Evolutionary conservation across 2,888 invertebrate species (phyloP), one percentile per base, ranked within the genome.

Genomic region (Aspidiotus destructor): DNA sequence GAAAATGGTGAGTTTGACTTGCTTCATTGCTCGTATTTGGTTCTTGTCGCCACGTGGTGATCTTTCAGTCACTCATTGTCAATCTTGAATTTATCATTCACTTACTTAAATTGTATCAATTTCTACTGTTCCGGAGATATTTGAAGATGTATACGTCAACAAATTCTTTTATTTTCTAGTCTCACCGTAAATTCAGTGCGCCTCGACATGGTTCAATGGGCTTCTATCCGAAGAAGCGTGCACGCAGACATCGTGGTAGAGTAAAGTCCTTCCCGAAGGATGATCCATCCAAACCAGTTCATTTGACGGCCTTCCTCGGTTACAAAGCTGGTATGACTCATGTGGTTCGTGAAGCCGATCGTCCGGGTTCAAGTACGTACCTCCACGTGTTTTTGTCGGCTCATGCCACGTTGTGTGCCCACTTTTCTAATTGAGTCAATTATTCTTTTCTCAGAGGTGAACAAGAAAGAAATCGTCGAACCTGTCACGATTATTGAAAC

Each of bases 241-340:
- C 94, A 74, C 86, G 86, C 74, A 88, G 96, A 77, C 96, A 96
- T 83, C 91, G 97, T 81, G 99, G 99, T 75, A 98, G 97, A 81
- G 93, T 95, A 73, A 99, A 99, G 92, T 93, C 98, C 69, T 99
- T 98, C 84, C 99, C 99, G 44, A 97, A 92, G 78, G 99, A 99
- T 86, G 96, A 99, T 78, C 82, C 89, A 42, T 86, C 83, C 75
- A 98, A 98, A 79, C 98, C 99, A 57, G 93, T 98, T 6, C 97
- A 98, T 81, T 83, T 99, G 71, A 99, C 99, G 1, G 93, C 97
- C 61, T 99, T 99, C 78, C 84, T 99, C 75, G 96, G 92, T 71
- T 99, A 97, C 82, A 99, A 99, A 80, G 98, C 99, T 77, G 99
- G 99, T 79, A 99, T 99, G 99, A 97, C 96, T 76, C 99, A 99